Percentiles rank a stretch among this genome's conserved stretches.
These are phyloP conservation scores for Theonella swinhoei DNA, from an alignment of 37 sponge, comb jelly and placozoan species.

Conservation along the genomic window DNA sequence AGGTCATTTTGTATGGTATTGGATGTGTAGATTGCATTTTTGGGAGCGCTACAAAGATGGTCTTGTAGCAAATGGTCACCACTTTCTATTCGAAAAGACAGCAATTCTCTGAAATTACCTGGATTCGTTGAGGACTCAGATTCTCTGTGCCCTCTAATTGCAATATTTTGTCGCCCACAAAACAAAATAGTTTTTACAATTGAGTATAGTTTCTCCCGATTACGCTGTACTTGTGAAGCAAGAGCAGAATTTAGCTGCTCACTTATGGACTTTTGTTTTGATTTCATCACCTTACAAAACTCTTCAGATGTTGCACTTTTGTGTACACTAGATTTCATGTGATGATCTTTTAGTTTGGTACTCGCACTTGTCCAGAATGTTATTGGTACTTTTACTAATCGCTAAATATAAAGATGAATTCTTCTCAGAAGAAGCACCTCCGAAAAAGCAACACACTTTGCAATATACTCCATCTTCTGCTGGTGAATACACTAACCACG, in stretches of 20 bases:
- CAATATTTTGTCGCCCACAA: not conserved
- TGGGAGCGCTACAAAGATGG: conserved; percentile 19
- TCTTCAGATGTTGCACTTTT: not conserved
- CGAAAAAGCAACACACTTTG: too few species aligned
- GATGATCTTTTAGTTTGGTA: not conserved
- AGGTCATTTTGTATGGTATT: conserved; percentile 32
- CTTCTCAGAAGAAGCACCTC: too few species aligned
- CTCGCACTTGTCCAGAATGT: not conserved
- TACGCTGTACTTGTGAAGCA: too few species aligned
- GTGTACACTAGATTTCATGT: not conserved
- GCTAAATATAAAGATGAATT: too few species aligned
- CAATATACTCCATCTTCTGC: too few species aligned
- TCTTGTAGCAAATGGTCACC: conserved; percentile 22
- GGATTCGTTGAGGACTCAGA: not conserved
- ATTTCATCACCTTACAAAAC: too few species aligned
- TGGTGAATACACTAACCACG: too few species aligned
- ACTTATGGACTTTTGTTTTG: too few species aligned
- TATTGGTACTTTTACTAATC: not conserved
- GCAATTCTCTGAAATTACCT: conserved; percentile 28
- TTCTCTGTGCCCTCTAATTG: conserved; percentile 12
- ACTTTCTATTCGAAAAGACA: conserved; percentile 19
- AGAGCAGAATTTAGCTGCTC: too few species aligned
- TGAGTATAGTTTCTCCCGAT: too few species aligned
- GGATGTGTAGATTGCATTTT: conserved; percentile 31
- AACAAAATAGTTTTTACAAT: too few species aligned